Evolutionary conservation across 1,140 invertebrate genomes (phyloP).

Genomic region (Sminthurides bifidus): DNA sequence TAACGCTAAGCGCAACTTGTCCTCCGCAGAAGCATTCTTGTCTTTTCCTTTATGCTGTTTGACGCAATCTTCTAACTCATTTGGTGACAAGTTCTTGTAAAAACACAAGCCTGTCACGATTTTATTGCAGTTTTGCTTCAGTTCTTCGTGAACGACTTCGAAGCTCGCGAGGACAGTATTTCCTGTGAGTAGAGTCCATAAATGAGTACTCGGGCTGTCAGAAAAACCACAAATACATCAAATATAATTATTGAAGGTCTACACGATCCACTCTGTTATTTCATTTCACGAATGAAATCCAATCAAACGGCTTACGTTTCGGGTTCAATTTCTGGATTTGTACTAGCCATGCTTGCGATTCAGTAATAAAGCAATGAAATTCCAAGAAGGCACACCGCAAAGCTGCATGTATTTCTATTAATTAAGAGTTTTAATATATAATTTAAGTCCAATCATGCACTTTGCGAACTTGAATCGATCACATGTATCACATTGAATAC

Average conservation of each 20-base stretch:
- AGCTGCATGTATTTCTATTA: no score
- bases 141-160: constrained; percentile 23
- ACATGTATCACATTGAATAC: no score
- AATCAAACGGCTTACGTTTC: no score
- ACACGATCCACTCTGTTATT: no score
- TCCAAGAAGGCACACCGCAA: no score
- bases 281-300: no score
- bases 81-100: not conserved
- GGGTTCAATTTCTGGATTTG: no score
- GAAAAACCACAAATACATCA: not conserved
- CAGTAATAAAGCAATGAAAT: no score
- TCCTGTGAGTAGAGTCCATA: constrained; percentile 23
- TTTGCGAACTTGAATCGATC: no score
- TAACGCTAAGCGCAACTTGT: constrained; percentile 6
- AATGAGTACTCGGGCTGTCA: constrained; percentile 17
- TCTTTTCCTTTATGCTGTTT: not conserved
- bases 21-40: constrained; percentile 1
- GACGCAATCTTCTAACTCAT: not conserved
- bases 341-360: no score
- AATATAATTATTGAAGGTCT: not conserved
- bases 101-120: constrained; percentile 7
- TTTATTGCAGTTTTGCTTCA: constrained; percentile 11
- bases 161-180: constrained; percentile 8
- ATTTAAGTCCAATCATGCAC: no score
- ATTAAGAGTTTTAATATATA: no score